Percentiles rank a stretch among this genome's conserved stretches.
Evolutionary conservation across 2,113 vertebrate genomes (phyloP).

Genomic region (Sardina pilchardus): DNA sequence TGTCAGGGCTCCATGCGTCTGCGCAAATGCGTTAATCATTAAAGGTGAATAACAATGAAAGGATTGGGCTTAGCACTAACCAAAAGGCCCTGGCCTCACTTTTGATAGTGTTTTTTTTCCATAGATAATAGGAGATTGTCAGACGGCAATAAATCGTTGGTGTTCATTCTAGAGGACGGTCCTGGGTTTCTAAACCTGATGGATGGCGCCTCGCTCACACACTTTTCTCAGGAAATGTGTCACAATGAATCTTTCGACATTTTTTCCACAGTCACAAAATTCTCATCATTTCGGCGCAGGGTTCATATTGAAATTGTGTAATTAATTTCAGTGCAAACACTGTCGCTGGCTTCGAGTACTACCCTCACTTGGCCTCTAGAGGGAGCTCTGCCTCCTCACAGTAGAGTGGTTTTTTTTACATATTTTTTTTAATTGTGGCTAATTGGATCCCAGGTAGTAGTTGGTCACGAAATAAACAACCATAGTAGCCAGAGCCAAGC

Average conservation of each 20-base stretch:
- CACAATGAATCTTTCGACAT: background rate
- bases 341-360: background rate
- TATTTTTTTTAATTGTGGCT: slow-evolving; percentile 8
- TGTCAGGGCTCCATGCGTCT: background rate
- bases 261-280: background rate
- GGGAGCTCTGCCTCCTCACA: slow-evolving; percentile 1
- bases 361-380: slow-evolving; percentile 2
- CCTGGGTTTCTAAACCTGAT: background rate
- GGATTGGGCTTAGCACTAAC: background rate
- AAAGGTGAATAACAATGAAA: background rate
- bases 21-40: slow-evolving; percentile 1
- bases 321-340: background rate
- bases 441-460: background rate
- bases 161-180: background rate
- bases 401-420: background rate
- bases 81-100: background rate
- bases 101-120: slow-evolving; percentile 6
- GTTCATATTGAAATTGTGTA: background rate
- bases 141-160: background rate
- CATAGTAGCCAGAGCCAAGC: background rate
- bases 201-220: background rate
- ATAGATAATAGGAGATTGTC: background rate
- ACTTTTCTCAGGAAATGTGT: background rate
- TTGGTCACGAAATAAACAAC: background rate
- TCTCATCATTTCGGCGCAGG: background rate